Percentiles rank a stretch among this genome's conserved stretches.
Conservation (phyloP, 2,888 invertebrate species). For the Bembecia ichneumoniformis region DNA sequence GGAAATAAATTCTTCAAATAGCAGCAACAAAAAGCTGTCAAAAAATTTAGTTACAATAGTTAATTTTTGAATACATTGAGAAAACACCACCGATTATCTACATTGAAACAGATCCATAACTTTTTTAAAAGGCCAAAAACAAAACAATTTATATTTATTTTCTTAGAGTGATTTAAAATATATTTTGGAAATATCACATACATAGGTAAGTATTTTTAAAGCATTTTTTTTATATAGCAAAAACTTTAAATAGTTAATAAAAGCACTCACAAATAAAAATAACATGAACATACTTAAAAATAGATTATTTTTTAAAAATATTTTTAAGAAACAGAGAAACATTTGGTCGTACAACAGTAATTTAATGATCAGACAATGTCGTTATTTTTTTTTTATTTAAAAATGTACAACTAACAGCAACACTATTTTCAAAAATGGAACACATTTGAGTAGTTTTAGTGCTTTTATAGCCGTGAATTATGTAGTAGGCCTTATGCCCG, state of each 20-base stretch:
- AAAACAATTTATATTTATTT: conserved; percentile 11
- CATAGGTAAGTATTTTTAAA: conserved; percentile 20
- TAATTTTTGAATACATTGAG: background rate
- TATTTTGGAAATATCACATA: conserved; percentile 47
- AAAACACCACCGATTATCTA: background rate
- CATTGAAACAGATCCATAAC: background rate
- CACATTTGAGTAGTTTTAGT: conserved; percentile 9
- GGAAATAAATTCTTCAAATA: too few relatives aligned
- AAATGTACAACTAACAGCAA: background rate
- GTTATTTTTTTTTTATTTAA: too few relatives aligned
- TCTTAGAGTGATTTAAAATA: conserved; percentile 22
- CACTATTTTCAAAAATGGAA: background rate
- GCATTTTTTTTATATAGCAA: conserved; percentile 22
- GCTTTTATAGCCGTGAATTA: conserved; percentile 10
- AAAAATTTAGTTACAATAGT: background rate
- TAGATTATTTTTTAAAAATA: conserved; percentile 1
- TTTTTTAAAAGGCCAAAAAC: conserved; percentile 5
- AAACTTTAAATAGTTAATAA: conserved; percentile 15
- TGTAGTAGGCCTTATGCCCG: conserved; percentile 31
- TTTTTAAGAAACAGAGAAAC: conserved; percentile 1
- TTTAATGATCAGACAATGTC: background rate
- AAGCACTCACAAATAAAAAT: conserved; percentile 2
- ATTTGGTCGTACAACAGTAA: conserved; percentile 1
- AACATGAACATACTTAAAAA: conserved; percentile 5
- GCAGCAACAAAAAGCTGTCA: background rate